phyloP scores from a whole-genome alignment of 2,113 vertebrate species.

The Phaetusa simplex region DNA sequence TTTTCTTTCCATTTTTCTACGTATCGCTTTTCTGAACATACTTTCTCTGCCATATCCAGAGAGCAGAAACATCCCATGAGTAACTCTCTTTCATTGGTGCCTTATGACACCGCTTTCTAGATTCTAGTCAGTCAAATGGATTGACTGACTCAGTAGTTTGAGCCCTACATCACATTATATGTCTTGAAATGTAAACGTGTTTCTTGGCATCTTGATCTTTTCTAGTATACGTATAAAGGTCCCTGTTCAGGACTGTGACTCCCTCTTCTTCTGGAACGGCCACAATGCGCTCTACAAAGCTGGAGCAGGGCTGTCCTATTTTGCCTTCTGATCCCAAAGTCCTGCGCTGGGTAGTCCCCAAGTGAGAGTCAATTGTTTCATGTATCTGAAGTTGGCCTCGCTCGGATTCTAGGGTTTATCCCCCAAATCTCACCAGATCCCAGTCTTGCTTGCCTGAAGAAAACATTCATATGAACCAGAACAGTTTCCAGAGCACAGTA shows the following conservation, averaged over 20 bases:
- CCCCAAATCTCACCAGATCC: neutral
- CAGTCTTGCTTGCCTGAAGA: neutral
- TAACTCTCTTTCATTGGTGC: neutral
- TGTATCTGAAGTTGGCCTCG: neutral
- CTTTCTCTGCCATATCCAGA: neutral
- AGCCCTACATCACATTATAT: neutral
- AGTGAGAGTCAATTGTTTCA: neutral
- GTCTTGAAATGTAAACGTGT: neutral
- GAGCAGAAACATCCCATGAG: neutral
- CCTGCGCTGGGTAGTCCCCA: rapidly evolving
- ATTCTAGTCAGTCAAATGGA: neutral
- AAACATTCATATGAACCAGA: neutral
- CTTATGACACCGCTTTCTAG: neutral
- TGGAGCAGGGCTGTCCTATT: neutral
- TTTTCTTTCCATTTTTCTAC: neutral
- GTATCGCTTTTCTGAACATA: neutral
- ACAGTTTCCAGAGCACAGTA: neutral
- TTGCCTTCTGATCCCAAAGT: neutral
- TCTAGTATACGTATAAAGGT: neutral
- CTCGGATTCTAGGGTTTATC: neutral
- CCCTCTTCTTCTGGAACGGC: neutral
- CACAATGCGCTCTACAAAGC: neutral
- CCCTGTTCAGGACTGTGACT: neutral
- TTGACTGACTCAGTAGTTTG: neutral
- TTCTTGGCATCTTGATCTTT: neutral